Evolutionary conservation across 1,140 invertebrate genomes (phyloP).

Genomic region (Zaprionus inermis): DNA sequence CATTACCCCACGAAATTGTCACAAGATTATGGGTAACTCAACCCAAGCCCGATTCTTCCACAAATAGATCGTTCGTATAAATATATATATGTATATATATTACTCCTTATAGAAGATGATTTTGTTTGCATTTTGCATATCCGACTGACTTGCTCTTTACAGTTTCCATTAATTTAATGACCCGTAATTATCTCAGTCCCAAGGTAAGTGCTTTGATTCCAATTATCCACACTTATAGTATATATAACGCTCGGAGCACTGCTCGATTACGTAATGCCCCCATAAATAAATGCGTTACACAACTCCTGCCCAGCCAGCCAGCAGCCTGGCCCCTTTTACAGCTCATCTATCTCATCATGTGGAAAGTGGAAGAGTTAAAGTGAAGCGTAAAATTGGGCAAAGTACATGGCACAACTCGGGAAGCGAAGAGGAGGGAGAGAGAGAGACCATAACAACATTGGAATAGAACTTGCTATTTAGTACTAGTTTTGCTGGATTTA

Average conservation of each 20-base stretch:
- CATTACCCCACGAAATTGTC: background rate
- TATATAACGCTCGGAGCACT: background rate
- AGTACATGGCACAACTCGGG: constrained; percentile 19
- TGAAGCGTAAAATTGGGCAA: constrained; percentile 24
- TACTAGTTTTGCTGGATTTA: constrained; percentile 21
- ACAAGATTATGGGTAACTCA: background rate
- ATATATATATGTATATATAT: background rate
- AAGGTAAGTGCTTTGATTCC: constrained; percentile 2
- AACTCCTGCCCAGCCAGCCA: too few species aligned
- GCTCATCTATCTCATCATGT: background rate
- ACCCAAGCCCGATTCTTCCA: background rate
- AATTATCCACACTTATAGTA: constrained; percentile 4
- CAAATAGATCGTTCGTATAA: background rate
- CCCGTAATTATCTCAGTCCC: background rate
- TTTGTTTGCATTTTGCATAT: background rate
- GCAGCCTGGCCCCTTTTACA: background rate
- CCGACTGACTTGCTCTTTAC: background rate
- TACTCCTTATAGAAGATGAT: background rate
- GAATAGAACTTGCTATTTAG: constrained; percentile 8
- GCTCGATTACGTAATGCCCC: constrained; percentile 2
- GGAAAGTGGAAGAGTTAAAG: constrained; percentile 4
- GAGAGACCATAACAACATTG: constrained; percentile 3
- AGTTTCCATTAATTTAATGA: constrained; percentile 13
- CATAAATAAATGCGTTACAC: constrained; percentile 16
- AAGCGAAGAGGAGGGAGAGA: background rate